phyloP scores from a whole-genome alignment of 2,113 vertebrate genomes.

The Ctenodactylus gundi region DNA sequence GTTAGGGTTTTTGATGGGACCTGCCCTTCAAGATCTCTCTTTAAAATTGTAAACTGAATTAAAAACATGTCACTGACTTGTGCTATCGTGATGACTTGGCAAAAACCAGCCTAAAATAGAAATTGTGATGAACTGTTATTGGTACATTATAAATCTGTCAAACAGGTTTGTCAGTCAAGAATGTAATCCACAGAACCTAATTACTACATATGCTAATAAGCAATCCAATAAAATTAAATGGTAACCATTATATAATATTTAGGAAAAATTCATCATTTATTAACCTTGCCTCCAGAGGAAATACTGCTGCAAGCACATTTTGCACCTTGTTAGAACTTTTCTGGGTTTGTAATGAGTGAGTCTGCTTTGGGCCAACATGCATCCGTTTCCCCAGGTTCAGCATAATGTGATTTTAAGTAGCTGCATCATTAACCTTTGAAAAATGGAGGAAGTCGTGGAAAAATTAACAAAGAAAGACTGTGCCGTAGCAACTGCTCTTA shows the following conservation, averaged over 20 bases:
- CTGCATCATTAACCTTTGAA: constrained; percentile 25
- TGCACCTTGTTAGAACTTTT: constrained; percentile 49
- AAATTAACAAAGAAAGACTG: constrained; percentile 25
- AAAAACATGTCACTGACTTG: background rate
- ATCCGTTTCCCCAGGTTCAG: background rate
- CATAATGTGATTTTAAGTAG: constrained; percentile 51
- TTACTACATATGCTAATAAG: constrained; percentile 5
- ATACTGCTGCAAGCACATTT: constrained; percentile 44
- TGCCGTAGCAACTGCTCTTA: background rate
- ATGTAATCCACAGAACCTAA: constrained; percentile 20
- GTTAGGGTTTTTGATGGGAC: background rate
- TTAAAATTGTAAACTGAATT: background rate
- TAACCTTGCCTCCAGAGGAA: background rate
- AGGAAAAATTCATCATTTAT: constrained; percentile 56
- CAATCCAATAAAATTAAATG: constrained; percentile 31
- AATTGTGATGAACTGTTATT: background rate
- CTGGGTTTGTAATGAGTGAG: constrained; percentile 4
- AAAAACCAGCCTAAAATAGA: constrained; percentile 29
- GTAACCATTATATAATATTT: constrained; percentile 38
- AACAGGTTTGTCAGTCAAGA: background rate
- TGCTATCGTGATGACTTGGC: background rate
- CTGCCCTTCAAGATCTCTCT: constrained; percentile 19
- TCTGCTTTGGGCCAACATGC: background rate
- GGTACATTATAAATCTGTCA: constrained; percentile 11
- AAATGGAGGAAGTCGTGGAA: constrained; percentile 55